Percentiles rank a stretch among this genome's conserved stretches.
These are phyloP conservation scores for Caenorhabditis sp. DNA, from an alignment of 2,888 invertebrate genomes.

Conservation along the genomic window DNA sequence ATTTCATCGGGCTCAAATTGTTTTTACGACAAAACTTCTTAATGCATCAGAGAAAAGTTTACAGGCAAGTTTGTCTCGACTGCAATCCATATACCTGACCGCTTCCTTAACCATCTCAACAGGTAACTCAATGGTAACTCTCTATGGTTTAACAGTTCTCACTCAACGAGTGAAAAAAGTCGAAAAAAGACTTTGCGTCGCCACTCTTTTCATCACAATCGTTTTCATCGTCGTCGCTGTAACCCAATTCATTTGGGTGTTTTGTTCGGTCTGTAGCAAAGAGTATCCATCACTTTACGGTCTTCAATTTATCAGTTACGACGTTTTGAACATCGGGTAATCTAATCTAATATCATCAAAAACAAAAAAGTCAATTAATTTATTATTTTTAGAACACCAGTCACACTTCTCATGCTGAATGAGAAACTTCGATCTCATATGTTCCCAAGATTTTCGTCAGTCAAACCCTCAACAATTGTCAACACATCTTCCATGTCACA, in stretches of 20 bases:
- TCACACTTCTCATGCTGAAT: too few relatives aligned
- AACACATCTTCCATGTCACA: too few relatives aligned
- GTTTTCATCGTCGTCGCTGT: background rate
- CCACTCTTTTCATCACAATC: background rate
- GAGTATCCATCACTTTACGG: background rate
- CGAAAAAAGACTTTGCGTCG: conserved; percentile 10
- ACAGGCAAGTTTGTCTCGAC: conserved; percentile 13
- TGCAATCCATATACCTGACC: conserved; percentile 13
- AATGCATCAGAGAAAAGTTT: background rate
- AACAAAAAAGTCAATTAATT: too few relatives aligned
- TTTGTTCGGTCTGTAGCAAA: background rate
- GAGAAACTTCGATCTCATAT: too few relatives aligned
- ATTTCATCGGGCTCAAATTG: background rate
- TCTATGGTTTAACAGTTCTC: conserved; percentile 3
- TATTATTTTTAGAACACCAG: too few relatives aligned
- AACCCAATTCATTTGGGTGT: background rate
- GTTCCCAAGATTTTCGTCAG: background rate
- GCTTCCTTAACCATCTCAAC: conserved; percentile 6
- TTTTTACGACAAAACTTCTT: background rate
- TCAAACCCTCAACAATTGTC: background rate
- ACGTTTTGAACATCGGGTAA: background rate
- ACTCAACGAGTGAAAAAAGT: conserved; percentile 8
- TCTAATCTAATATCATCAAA: too few relatives aligned
- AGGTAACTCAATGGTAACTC: conserved; percentile 6
- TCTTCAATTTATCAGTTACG: background rate